Conservation (phyloP, 1,140 invertebrate species). For the Aphaenogaster floridana region DNA sequence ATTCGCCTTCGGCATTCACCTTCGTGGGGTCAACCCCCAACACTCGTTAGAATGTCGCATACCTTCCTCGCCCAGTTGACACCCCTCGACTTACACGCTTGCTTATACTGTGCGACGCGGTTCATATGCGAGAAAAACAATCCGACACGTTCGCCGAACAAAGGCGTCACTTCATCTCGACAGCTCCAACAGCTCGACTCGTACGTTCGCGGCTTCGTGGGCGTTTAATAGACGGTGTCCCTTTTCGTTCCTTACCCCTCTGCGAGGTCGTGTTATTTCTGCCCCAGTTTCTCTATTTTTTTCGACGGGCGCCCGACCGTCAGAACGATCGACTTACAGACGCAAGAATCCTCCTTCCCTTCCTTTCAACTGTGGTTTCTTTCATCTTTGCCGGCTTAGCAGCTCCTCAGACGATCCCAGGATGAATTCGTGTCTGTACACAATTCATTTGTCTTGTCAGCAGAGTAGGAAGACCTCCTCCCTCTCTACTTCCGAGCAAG, state of each 20-base stretch:
- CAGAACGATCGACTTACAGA: conserved; percentile 79
- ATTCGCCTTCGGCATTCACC: background rate
- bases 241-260: conserved; percentile 62
- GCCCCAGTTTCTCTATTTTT: conserved; percentile 67
- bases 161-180: conserved; percentile 54
- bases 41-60: background rate
- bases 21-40: background rate
- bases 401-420: conserved; percentile 74
- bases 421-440: conserved; percentile 78
- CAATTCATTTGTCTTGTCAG: conserved; percentile 83
- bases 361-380: conserved; percentile 65
- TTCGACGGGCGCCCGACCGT: conserved; percentile 72
- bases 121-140: conserved; percentile 42
- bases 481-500: background rate
- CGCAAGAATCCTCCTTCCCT: conserved; percentile 71
- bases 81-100: conserved; percentile 1
- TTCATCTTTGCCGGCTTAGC: conserved; percentile 82
- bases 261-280: conserved; percentile 64
- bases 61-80: conserved; percentile 2
- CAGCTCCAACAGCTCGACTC: conserved; percentile 41
- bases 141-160: conserved; percentile 36
- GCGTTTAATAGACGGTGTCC: conserved; percentile 54
- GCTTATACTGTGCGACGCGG: background rate
- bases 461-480: conserved; percentile 60
- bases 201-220: conserved; percentile 2